A percentile compares a stretch with the other conserved stretches of the same genome.
Conservation (phyloP, 2,888 invertebrate genomes). For the Poecilobothrus nobilitatus region DNA sequence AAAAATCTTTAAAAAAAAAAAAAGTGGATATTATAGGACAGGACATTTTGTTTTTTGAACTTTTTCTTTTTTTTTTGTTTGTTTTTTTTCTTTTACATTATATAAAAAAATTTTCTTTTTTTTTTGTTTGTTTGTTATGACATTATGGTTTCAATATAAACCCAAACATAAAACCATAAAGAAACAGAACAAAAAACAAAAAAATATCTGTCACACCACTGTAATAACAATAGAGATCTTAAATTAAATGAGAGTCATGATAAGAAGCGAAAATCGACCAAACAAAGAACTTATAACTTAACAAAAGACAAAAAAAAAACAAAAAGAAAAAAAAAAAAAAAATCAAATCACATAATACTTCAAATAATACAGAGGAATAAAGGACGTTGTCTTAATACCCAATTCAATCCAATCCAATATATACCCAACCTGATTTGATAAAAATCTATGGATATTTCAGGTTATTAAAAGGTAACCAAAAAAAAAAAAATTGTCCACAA, state of each 20-base stretch:
- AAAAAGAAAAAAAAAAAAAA: too few species aligned
- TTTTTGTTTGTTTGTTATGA: too few species aligned
- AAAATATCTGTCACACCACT: neutral
- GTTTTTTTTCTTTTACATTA: too few species aligned
- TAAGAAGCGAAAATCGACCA: neutral
- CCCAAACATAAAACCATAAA: too few species aligned
- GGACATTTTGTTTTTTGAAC: too few species aligned
- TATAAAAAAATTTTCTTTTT: too few species aligned
- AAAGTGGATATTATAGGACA: too few species aligned
- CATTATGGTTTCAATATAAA: too few species aligned
- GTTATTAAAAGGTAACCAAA: neutral
- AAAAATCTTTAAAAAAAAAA: too few species aligned
- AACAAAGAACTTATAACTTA: neutral
- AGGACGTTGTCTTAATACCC: neutral
- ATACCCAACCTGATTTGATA: slow-evolving; percentile 3
- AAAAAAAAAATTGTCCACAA: neutral
- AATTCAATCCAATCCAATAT: too few species aligned
- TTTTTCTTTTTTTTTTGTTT: too few species aligned
- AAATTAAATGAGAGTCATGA: neutral
- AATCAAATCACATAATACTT: too few species aligned
- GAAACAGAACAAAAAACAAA: neutral
- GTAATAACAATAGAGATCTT: neutral
- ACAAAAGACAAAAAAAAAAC: neutral
- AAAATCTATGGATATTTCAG: neutral
- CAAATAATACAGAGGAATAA: neutral